Conservation (phyloP, 1,140 invertebrate genomes). For the Orius insidiosus region DNA sequence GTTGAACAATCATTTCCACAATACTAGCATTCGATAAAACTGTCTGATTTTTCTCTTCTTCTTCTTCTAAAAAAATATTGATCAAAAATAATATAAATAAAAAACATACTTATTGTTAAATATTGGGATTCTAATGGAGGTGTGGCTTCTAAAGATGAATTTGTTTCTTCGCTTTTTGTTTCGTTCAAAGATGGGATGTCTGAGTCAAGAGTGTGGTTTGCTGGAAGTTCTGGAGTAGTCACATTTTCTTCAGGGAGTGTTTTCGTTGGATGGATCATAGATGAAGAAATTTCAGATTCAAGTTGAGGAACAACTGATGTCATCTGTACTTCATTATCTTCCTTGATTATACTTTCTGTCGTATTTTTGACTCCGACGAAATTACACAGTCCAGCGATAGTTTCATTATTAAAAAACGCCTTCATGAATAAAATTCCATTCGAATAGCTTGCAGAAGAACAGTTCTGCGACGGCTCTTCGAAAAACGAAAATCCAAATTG, state of each 20-base stretch:
- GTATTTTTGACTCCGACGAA: constrained; percentile 11
- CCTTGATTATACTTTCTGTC: background rate
- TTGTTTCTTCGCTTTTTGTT: background rate
- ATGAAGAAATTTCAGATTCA: constrained; percentile 5
- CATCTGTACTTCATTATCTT: background rate
- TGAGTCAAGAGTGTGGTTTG: background rate
- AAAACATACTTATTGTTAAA: no score
- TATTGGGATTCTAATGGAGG: no score
- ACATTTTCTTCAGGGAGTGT: constrained; percentile 23
- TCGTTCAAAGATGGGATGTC: background rate
- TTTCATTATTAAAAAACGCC: constrained; percentile 33
- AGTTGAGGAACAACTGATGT: background rate
- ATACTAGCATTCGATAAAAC: background rate
- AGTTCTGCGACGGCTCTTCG: background rate
- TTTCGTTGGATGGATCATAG: constrained; percentile 25
- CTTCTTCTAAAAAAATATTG: no score
- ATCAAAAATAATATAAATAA: no score
- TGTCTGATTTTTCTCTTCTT: no score
- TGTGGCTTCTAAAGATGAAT: background rate
- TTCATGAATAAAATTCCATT: background rate
- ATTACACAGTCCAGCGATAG: constrained; percentile 60
- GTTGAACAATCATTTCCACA: background rate
- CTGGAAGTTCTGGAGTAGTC: no score
- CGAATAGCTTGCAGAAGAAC: background rate
- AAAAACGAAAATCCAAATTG: constrained; percentile 37